These are phyloP conservation scores for Naso thynnoides DNA, from an alignment of 2,797 vertebrate species.

Conservation along the genomic window DNA sequence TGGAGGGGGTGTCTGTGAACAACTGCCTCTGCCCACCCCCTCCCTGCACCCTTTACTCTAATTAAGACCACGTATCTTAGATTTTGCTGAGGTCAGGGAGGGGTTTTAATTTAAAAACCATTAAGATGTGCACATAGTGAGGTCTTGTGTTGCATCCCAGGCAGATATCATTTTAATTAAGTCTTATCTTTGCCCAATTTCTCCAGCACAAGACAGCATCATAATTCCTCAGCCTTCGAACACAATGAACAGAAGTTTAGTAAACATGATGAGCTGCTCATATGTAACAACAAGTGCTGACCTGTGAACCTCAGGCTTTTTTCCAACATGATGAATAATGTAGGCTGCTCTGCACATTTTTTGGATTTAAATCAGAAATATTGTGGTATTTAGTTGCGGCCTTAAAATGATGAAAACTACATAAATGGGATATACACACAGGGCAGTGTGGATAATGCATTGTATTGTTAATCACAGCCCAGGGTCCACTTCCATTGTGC, in stretches of 20 bases:
- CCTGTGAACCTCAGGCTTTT: constrained; percentile 4
- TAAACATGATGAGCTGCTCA: constrained; percentile 29
- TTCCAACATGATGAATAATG: constrained; percentile 10
- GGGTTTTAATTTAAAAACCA: constrained; percentile 85
- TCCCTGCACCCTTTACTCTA: constrained; percentile 70
- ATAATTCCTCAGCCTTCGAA: constrained; percentile 70
- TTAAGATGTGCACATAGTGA: constrained; percentile 69
- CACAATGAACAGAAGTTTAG: constrained; percentile 51
- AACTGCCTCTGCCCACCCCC: constrained; percentile 30
- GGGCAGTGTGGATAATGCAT: constrained; percentile 9
- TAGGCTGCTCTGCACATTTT: constrained; percentile 1
- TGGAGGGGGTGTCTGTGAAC: constrained; percentile 28
- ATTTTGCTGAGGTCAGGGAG: constrained; percentile 83
- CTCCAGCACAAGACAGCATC: constrained; percentile 72
- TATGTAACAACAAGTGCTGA: constrained; percentile 34
- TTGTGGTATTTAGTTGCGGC: constrained; percentile 12
- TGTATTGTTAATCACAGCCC: constrained; percentile 34
- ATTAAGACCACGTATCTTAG: constrained; percentile 83
- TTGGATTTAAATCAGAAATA: constrained; percentile 6
- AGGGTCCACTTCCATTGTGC: constrained; percentile 19
- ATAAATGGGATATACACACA: constrained; percentile 2
- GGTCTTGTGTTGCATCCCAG: constrained; percentile 71
- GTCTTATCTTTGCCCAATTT: constrained; percentile 84
- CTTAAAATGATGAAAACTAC: constrained; percentile 22
- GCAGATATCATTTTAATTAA: constrained; percentile 86